phyloP scores from a whole-genome alignment of 2,113 vertebrate species.

The Cephalopterus ornatus region DNA sequence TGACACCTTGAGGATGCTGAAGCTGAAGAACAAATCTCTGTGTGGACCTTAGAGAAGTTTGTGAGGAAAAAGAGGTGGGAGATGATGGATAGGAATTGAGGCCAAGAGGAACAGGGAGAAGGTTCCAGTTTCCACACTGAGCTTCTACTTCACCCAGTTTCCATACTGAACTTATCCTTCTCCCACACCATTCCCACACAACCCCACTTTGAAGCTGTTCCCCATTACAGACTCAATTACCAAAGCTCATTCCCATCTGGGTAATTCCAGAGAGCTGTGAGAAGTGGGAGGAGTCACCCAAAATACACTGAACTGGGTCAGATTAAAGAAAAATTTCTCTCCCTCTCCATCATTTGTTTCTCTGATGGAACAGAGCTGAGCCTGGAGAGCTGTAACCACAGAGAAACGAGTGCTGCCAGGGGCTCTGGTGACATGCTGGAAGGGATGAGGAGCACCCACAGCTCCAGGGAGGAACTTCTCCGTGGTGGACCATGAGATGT shows the following conservation, averaged over 20 bases:
- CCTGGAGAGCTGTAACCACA: not conserved
- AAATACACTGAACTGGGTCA: not conserved
- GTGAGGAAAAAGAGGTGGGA: not conserved
- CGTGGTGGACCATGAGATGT: not conserved
- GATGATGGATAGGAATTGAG: not conserved
- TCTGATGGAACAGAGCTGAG: not conserved
- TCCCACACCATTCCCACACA: not conserved
- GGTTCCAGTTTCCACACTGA: not conserved
- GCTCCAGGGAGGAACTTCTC: not conserved
- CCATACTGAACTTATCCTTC: not conserved
- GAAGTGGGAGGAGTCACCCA: not conserved
- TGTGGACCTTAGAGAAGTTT: not conserved
- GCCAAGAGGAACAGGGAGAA: not conserved
- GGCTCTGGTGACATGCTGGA: not conserved
- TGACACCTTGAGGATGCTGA: not conserved
- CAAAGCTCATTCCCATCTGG: not conserved
- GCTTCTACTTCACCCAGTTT: not conserved
- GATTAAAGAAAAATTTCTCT: not conserved
- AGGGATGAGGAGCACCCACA: not conserved
- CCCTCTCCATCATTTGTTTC: not conserved
- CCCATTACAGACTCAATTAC: not conserved
- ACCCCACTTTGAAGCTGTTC: not conserved
- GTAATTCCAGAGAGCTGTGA: not conserved
- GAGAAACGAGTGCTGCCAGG: accelerated
- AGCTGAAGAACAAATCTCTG: not conserved